These are phyloP conservation scores for Beris morrisii DNA, from an alignment of 2,888 invertebrate species.

Conservation along the genomic window DNA sequence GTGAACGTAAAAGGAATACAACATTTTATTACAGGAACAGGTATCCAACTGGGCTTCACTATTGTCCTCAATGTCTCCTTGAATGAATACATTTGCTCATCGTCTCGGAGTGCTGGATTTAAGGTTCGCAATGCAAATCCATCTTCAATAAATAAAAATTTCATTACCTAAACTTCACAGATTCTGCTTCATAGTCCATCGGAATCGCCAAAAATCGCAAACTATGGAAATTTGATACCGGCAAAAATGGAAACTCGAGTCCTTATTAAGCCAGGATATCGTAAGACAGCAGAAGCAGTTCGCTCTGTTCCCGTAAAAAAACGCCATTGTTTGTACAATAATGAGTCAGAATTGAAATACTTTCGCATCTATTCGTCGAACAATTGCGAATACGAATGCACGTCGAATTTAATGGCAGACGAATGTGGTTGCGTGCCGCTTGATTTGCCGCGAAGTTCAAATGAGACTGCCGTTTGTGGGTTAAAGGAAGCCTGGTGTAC, in stretches of 20 bases:
- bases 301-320: conserved; percentile 6
- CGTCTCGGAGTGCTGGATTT: conserved; percentile 60
- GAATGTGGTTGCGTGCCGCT: conserved; percentile 36
- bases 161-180: conserved; percentile 50
- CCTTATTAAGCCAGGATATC: conserved; percentile 64
- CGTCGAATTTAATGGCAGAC: conserved; percentile 64
- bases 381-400: conserved; percentile 74
- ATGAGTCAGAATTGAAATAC: conserved; percentile 14
- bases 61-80: conserved; percentile 67
- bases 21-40: conserved; percentile 58
- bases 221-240: conserved; percentile 67
- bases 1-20: no score
- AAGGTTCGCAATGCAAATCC: conserved; percentile 44
- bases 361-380: conserved; percentile 68
- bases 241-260: conserved; percentile 69
- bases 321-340: conserved; percentile 66
- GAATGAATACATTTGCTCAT: conserved; percentile 73
- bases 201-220: conserved; percentile 72
- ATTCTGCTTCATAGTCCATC: conserved; percentile 72
- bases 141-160: neutral
- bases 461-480: conserved; percentile 66
- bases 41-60: conserved; percentile 68
- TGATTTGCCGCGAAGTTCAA: conserved; percentile 60
- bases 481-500: conserved; percentile 66
- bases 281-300: conserved; percentile 56